These are phyloP conservation scores for Rhinophrynus dorsalis DNA, from an alignment of 2,797 vertebrate species.

Conservation along the genomic window DNA sequence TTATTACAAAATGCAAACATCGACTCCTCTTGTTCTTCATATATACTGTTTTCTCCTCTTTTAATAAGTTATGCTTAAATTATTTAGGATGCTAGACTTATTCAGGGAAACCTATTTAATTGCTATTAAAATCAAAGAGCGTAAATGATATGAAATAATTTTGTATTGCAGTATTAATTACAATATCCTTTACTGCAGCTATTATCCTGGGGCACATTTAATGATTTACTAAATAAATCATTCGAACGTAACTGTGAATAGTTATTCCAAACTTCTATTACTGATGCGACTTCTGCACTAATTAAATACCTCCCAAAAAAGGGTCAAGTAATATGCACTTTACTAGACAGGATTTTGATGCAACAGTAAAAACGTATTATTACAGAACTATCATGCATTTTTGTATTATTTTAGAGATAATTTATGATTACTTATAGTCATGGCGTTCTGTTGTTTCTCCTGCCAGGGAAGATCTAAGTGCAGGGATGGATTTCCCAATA, in stretches of 20 bases:
- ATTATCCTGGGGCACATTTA: constrained; percentile 35
- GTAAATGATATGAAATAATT: constrained; percentile 2
- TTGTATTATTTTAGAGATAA: too few relatives aligned
- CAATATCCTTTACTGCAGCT: background rate
- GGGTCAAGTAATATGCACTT: background rate
- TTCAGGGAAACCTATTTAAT: constrained; percentile 21
- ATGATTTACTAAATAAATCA: constrained; percentile 40
- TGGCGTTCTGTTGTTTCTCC: too few relatives aligned
- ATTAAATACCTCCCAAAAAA: background rate
- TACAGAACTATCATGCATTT: too few relatives aligned
- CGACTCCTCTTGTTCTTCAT: too few relatives aligned
- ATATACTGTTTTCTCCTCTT: background rate
- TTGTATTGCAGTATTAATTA: constrained; percentile 28
- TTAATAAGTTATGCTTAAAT: constrained; percentile 10
- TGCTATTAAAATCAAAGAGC: constrained; percentile 7
- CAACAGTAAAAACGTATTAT: too few relatives aligned
- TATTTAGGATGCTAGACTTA: constrained; percentile 3
- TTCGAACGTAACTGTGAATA: constrained; percentile 32
- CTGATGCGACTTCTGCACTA: background rate
- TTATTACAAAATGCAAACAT: too few relatives aligned
- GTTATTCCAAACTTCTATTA: constrained; percentile 30
- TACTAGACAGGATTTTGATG: background rate
- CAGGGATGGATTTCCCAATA: too few relatives aligned
- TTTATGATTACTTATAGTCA: too few relatives aligned
- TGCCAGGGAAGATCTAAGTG: too few relatives aligned